A percentile compares a stretch with the other conserved stretches of the same genome.
These are phyloP conservation scores for Hypotaenidia okinawae DNA, from an alignment of 2,797 vertebrate species.

Conservation along the genomic window DNA sequence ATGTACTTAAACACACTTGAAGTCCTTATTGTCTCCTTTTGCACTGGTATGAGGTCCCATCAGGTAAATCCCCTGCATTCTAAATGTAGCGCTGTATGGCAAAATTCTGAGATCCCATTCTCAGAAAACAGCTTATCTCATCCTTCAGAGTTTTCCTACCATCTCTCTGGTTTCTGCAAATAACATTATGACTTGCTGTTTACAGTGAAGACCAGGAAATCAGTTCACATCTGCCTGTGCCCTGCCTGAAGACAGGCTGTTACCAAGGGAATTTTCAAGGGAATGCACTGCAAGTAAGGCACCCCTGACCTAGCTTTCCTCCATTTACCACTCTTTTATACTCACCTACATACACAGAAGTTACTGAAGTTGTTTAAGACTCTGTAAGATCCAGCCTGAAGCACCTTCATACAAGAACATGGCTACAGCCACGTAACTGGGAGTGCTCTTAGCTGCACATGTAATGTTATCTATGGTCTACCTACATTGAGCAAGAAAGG, in stretches of 20 bases:
- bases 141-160: not conserved
- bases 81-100: not conserved
- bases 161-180: not conserved
- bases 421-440: accelerated
- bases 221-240: not conserved
- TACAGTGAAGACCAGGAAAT: not conserved
- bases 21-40: not conserved
- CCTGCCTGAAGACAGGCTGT: not conserved
- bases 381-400: not conserved
- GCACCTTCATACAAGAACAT: not conserved
- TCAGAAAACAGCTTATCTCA: not conserved
- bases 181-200: not conserved
- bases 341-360: not conserved
- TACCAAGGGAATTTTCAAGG: not conserved
- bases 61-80: not conserved
- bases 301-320: not conserved
- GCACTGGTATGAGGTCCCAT: not conserved
- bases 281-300: not conserved
- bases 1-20: not conserved
- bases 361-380: not conserved
- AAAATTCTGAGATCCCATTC: not conserved
- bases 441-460: not conserved
- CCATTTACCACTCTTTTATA: not conserved
- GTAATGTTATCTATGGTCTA: not conserved
- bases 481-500: not conserved